phyloP scores from a whole-genome alignment of 2,888 invertebrate genomes.

The Meteorus colon region DNA sequence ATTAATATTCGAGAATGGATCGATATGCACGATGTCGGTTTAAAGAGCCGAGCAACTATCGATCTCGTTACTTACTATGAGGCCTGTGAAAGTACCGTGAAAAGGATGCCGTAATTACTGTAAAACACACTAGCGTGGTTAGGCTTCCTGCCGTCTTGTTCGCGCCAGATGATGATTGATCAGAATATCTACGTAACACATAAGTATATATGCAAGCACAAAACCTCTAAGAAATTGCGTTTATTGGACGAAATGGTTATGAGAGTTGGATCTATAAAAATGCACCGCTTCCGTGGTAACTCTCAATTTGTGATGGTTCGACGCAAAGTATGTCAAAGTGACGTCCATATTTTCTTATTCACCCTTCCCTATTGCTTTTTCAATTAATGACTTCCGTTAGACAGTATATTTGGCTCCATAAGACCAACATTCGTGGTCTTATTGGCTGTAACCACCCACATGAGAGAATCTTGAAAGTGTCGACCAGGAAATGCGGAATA shows the following conservation, averaged over 20 bases:
- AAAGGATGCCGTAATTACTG: constrained; percentile 41
- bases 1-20: constrained; percentile 32
- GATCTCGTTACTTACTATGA: constrained; percentile 33
- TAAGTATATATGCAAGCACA: constrained; percentile 2
- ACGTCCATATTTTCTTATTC: neutral
- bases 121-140: constrained; percentile 41
- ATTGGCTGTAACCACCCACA: neutral
- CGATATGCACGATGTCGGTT: constrained; percentile 24
- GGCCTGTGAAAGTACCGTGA: constrained; percentile 24
- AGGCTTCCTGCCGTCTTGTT: constrained; percentile 20
- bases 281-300: constrained; percentile 14
- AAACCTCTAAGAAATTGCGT: constrained; percentile 21
- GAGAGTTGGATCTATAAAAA: neutral
- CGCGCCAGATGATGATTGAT: constrained; percentile 32
- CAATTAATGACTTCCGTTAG: constrained; percentile 33
- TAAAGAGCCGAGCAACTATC: constrained; percentile 29
- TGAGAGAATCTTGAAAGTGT: constrained; percentile 17
- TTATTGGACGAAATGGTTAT: constrained; percentile 27
- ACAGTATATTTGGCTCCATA: neutral
- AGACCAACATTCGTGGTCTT: neutral
- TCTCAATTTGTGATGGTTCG: constrained; percentile 5
- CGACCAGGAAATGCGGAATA: neutral
- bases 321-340: constrained; percentile 32
- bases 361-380: neutral
- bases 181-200: constrained; percentile 13